These are phyloP conservation scores for Cybosia mesomella DNA, from an alignment of 2,888 invertebrate genomes.

Conservation along the genomic window DNA sequence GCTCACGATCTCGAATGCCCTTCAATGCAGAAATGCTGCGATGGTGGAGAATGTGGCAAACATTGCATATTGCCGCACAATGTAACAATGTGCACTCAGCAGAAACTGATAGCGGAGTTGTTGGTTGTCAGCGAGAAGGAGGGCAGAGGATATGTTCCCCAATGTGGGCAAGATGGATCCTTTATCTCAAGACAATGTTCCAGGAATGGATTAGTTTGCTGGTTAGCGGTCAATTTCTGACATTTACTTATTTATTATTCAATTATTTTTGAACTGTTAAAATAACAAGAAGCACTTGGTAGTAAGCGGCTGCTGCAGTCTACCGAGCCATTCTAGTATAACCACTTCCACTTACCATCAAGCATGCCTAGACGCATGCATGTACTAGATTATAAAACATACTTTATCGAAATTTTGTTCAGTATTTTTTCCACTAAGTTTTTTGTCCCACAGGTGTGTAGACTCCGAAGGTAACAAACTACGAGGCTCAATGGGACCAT, in stretches of 20 bases:
- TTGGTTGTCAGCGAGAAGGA: conserved; percentile 92
- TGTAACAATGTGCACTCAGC: conserved; percentile 92
- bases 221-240: conserved; percentile 76
- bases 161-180: conserved; percentile 90
- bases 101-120: conserved; percentile 92
- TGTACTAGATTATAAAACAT: no score
- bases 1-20: conserved; percentile 94
- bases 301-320: no score
- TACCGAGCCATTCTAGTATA: no score
- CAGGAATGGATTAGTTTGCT: conserved; percentile 94
- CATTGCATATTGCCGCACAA: conserved; percentile 92
- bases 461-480: conserved; percentile 92
- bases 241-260: no score
- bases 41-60: conserved; percentile 90
- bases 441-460: conserved; percentile 87
- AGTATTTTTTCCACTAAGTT: not conserved
- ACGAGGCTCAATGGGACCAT: conserved; percentile 93
- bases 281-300: no score
- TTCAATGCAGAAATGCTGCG: conserved; percentile 93
- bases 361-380: no score
- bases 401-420: not conserved
- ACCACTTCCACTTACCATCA: not conserved
- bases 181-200: conserved; percentile 93
- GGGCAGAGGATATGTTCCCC: conserved; percentile 94
- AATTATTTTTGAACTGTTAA: no score